These are phyloP conservation scores for Hoplodrina blanda DNA, from an alignment of 2,888 invertebrate genomes.

Conservation along the genomic window DNA sequence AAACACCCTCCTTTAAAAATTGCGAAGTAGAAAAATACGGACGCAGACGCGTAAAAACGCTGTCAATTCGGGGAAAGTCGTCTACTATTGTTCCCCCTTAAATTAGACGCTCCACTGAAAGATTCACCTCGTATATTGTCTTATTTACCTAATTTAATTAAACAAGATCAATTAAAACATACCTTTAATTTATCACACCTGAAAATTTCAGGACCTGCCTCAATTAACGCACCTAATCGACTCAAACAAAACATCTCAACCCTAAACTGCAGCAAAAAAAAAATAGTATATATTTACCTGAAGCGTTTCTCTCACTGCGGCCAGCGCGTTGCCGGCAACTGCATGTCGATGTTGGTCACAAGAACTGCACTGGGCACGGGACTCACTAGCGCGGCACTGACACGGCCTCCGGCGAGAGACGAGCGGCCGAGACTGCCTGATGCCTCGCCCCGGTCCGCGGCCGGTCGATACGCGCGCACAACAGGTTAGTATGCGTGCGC, in stretches of 20 bases:
- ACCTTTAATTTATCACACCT: background rate
- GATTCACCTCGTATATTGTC: background rate
- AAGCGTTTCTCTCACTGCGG: slow-evolving; percentile 77
- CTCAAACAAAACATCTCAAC: slow-evolving; percentile 24
- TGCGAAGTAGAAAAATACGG: background rate
- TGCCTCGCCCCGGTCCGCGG: slow-evolving; percentile 66
- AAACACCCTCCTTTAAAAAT: slow-evolving; percentile 17
- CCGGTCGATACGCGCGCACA: slow-evolving; percentile 83
- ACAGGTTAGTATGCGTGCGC: slow-evolving; percentile 88
- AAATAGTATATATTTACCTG: slow-evolving; percentile 72
- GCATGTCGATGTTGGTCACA: slow-evolving; percentile 81
- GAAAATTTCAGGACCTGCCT: slow-evolving; percentile 19
- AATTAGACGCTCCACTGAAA: background rate
- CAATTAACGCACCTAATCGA: slow-evolving; percentile 16
- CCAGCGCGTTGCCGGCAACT: slow-evolving; percentile 77
- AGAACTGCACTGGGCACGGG: slow-evolving; percentile 61
- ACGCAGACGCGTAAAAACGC: slow-evolving; percentile 50
- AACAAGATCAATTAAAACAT: background rate
- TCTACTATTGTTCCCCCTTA: background rate
- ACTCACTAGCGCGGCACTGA: slow-evolving; percentile 41
- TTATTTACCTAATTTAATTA: background rate
- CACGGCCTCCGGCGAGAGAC: slow-evolving; percentile 63
- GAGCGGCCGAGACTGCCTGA: slow-evolving; percentile 75
- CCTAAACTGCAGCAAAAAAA: slow-evolving; percentile 9
- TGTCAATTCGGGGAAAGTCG: slow-evolving; percentile 12